Evolutionary conservation across 1,140 invertebrate genomes (phyloP).

Genomic region (Oreohelix idahoensis): DNA sequence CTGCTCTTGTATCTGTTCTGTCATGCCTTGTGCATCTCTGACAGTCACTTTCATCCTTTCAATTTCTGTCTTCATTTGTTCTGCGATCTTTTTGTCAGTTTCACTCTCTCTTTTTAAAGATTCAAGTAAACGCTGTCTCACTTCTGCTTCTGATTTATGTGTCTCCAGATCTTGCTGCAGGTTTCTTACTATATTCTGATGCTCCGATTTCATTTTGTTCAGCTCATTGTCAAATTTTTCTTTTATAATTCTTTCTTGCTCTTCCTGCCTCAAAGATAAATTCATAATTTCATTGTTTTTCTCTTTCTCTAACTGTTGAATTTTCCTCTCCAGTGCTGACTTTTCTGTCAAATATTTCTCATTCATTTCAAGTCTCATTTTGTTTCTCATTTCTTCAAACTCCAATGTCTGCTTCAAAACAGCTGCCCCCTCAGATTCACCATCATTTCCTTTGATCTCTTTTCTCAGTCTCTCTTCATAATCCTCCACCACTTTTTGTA

Average conservation of each 20-base stretch:
- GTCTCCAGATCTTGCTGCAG: not conserved
- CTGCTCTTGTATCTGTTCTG: not conserved
- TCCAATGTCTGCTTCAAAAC: not conserved
- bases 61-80: constrained; percentile 18
- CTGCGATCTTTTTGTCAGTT: not conserved
- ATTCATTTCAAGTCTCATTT: not conserved
- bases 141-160: not conserved
- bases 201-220: not conserved
- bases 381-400: not conserved
- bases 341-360: not conserved
- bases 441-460: not conserved
- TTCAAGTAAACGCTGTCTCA: not conserved
- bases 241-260: not conserved
- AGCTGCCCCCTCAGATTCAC: not conserved
- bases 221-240: not conserved
- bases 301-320: not conserved
- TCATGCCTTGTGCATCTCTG: not conserved
- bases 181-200: not conserved
- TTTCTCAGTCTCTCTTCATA: not conserved
- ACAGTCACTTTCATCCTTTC: not conserved
- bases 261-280: not conserved
- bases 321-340: not conserved
- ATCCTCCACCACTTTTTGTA: not conserved
- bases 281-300: not conserved
- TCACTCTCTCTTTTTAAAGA: not conserved